Conservation (phyloP, 2,888 invertebrate species). For the Phengaris alcon region DNA sequence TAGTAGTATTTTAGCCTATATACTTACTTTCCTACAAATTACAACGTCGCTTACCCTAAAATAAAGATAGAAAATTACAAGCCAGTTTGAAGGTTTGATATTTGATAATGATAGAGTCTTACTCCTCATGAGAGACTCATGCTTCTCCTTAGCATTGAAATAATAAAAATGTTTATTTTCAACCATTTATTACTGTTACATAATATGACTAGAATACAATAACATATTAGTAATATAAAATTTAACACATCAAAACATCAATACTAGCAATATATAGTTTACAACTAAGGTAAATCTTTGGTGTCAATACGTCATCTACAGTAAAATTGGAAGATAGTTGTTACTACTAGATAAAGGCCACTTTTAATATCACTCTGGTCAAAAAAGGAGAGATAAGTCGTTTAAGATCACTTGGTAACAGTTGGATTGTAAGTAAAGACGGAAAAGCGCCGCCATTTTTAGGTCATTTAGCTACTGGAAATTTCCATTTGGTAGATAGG, state of each 20-base stretch:
- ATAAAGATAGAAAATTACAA: too few species aligned
- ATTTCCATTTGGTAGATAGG: too few species aligned
- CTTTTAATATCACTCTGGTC: slow-evolving; percentile 58
- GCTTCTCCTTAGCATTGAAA: neutral
- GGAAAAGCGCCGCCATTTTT: neutral
- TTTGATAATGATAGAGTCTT: too few species aligned
- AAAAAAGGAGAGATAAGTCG: slow-evolving; percentile 24
- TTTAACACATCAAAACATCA: slow-evolving; percentile 30
- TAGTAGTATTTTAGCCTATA: too few species aligned
- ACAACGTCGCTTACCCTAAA: too few species aligned
- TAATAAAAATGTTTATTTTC: neutral
- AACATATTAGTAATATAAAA: slow-evolving; percentile 26
- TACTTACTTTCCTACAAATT: too few species aligned
- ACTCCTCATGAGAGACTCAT: too few species aligned
- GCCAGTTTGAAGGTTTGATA: too few species aligned
- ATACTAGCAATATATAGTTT: slow-evolving; percentile 31
- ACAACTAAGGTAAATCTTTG: slow-evolving; percentile 39
- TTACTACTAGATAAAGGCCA: slow-evolving; percentile 63
- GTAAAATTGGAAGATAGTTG: slow-evolving; percentile 59
- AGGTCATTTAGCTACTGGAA: too few species aligned
- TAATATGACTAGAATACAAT: slow-evolving; percentile 25
- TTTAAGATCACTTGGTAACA: slow-evolving; percentile 13
- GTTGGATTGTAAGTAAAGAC: slow-evolving; percentile 1
- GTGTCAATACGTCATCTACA: slow-evolving; percentile 43
- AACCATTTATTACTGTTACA: slow-evolving; percentile 21